Evolutionary conservation across 2,797 vertebrate species (phyloP).

Genomic region (Loriculus beryllinus): DNA sequence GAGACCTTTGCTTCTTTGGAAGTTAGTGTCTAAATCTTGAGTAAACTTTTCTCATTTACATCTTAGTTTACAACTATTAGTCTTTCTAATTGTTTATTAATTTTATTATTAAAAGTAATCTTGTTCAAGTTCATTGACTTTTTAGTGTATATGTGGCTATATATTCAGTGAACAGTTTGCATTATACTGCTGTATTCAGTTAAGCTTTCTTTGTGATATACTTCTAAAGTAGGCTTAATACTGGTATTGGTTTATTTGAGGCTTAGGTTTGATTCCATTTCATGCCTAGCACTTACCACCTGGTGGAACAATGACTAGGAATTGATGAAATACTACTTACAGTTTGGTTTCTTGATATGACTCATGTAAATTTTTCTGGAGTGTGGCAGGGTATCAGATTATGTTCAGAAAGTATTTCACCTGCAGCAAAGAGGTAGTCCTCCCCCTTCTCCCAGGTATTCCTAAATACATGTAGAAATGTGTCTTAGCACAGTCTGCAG

Average conservation of each 20-base stretch:
- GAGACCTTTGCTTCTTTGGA: background rate
- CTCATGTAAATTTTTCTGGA: background rate
- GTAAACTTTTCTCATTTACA: background rate
- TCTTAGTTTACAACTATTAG: background rate
- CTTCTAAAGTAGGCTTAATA: background rate
- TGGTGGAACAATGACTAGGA: background rate
- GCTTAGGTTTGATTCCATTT: background rate
- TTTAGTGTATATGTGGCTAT: background rate
- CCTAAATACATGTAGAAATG: background rate
- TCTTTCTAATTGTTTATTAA: background rate
- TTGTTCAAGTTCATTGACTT: background rate
- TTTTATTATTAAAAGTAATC: background rate
- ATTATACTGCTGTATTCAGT: background rate
- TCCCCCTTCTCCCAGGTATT: background rate
- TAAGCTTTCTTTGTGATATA: background rate
- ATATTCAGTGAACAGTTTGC: background rate
- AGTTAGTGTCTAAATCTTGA: background rate
- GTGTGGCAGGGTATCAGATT: background rate
- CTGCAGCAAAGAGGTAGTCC: background rate
- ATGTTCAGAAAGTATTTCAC: background rate
- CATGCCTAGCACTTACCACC: background rate
- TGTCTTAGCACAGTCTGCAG: background rate
- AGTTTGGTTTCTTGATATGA: background rate
- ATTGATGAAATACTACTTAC: background rate
- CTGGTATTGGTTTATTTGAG: background rate